phyloP scores from a whole-genome alignment of 1,140 invertebrate species.

The Drosophila guanche region DNA sequence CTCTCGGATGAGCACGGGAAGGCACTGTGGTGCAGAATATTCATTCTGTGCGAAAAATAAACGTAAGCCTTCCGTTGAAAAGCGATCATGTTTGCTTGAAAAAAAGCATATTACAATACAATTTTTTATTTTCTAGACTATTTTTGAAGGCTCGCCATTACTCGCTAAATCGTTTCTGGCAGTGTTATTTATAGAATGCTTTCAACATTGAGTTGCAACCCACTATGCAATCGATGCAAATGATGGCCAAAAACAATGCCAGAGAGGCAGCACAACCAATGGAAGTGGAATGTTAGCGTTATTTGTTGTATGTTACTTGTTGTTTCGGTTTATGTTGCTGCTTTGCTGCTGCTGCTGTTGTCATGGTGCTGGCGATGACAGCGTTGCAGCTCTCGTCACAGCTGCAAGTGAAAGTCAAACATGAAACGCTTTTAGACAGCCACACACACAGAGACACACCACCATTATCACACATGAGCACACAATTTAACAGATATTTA shows the following conservation, averaged over 20 bases:
- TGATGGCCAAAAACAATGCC: slow-evolving; percentile 68
- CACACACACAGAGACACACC: slow-evolving; percentile 24
- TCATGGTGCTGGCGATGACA: slow-evolving; percentile 57
- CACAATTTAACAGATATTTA: slow-evolving; percentile 60
- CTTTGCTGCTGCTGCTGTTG: slow-evolving; percentile 33
- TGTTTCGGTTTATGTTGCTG: slow-evolving; percentile 22
- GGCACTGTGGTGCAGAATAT: slow-evolving; percentile 32
- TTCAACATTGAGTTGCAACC: background rate
- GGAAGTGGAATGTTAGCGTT: slow-evolving; percentile 18
- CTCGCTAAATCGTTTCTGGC: slow-evolving; percentile 6
- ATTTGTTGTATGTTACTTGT: slow-evolving; percentile 13
- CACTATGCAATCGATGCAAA: slow-evolving; percentile 72
- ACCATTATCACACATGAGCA: slow-evolving; percentile 33
- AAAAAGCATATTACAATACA: too few species aligned
- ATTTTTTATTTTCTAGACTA: too few species aligned
- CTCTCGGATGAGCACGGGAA: slow-evolving; percentile 28
- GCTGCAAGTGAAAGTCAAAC: slow-evolving; percentile 79
- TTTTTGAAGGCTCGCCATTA: slow-evolving; percentile 6
- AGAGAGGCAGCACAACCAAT: slow-evolving; percentile 35
- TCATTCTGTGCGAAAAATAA: background rate
- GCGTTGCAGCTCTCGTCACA: slow-evolving; percentile 61
- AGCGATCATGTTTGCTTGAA: too few species aligned
- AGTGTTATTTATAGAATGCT: slow-evolving; percentile 2
- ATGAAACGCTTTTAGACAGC: slow-evolving; percentile 55
- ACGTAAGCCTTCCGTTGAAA: too few species aligned